phyloP scores from a whole-genome alignment of 2,113 vertebrate genomes.

The mouse (Mus musculus) region DNA sequence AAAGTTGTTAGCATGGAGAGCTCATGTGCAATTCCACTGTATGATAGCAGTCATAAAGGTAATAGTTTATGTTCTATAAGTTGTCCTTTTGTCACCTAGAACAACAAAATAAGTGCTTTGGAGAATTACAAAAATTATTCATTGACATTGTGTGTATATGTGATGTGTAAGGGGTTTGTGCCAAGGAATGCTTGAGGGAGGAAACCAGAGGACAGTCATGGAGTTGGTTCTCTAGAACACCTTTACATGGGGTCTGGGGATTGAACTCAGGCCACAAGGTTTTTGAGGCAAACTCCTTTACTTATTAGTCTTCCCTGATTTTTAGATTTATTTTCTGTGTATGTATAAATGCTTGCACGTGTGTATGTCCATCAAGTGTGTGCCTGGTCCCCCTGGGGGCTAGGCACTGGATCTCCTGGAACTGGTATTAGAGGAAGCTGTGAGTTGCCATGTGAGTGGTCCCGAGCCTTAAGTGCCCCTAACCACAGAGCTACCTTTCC shows the following conservation, averaged over 20 bases:
- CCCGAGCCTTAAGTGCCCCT: background rate
- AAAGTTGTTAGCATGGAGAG: constrained; percentile 87
- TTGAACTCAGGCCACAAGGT: background rate
- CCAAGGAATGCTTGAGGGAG: background rate
- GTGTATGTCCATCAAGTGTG: background rate
- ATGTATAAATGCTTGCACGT: background rate
- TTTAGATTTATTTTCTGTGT: background rate
- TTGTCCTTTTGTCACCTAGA: background rate
- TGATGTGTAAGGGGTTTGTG: background rate
- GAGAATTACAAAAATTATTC: background rate
- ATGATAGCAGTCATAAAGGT: constrained; percentile 93
- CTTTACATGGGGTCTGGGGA: background rate
- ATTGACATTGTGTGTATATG: background rate
- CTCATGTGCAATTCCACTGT: constrained; percentile 86
- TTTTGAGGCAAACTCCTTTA: background rate
- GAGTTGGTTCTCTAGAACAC: background rate
- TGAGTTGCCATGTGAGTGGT: background rate
- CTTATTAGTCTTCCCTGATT: background rate
- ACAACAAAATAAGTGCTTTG: constrained; percentile 12
- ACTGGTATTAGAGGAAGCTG: background rate
- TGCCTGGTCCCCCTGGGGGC: background rate
- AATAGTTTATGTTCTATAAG: constrained; percentile 67
- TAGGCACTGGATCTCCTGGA: background rate
- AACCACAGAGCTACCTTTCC: background rate
- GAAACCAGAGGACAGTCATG: background rate